phyloP scores from a whole-genome alignment of 2,113 vertebrate genomes.

The Pteropus alecto region DNA sequence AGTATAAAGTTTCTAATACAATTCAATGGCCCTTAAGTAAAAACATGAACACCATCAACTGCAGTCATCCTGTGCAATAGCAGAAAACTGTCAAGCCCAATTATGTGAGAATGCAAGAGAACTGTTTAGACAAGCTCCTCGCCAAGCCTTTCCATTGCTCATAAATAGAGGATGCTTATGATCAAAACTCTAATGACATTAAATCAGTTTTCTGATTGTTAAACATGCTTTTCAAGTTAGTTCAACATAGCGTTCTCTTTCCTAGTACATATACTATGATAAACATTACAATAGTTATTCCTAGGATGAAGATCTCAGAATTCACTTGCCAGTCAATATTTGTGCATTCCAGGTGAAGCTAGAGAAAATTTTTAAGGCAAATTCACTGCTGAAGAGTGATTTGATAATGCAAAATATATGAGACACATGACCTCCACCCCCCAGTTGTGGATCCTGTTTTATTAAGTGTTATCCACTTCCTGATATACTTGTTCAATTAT shows the following conservation, averaged over 20 bases:
- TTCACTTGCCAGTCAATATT: conserved; percentile 6
- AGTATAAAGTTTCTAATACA: conserved; percentile 75
- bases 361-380: conserved; percentile 30
- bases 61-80: conserved; percentile 51
- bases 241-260: not conserved
- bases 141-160: conserved; percentile 65
- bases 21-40: conserved; percentile 66
- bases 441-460: not conserved
- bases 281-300: not conserved
- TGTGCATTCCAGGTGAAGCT: not conserved
- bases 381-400: not conserved
- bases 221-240: conserved; percentile 34
- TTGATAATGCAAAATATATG: conserved; percentile 8
- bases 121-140: conserved; percentile 67
- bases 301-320: not conserved
- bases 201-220: conserved; percentile 44
- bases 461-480: not conserved
- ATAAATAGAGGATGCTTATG: conserved; percentile 29
- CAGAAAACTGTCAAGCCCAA: conserved; percentile 68
- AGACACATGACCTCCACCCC: not conserved
- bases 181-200: conserved; percentile 58
- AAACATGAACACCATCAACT: conserved; percentile 62
- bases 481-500: not conserved
- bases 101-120: conserved; percentile 50
- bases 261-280: not conserved